Conservation (phyloP, 2,113 vertebrate species). For the Carassius carassius region DNA sequence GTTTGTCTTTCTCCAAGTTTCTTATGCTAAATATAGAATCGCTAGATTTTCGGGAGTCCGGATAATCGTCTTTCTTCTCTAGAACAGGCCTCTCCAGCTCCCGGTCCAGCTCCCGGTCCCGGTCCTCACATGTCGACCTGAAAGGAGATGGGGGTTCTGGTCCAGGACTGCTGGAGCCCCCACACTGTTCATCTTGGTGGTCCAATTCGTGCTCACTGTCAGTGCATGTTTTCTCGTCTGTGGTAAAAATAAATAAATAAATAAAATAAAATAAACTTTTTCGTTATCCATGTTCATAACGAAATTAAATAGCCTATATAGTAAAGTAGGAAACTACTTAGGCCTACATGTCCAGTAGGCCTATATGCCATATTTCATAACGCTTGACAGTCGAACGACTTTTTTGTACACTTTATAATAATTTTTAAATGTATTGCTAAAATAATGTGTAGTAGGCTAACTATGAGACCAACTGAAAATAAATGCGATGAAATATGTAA, state of each 20-base stretch:
- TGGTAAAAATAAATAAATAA: background rate
- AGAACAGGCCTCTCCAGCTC: conserved; percentile 77
- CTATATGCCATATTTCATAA: background rate
- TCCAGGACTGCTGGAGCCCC: conserved; percentile 74
- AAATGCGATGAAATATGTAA: background rate
- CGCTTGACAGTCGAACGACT: background rate
- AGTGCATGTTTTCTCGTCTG: conserved; percentile 85
- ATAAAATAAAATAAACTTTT: background rate
- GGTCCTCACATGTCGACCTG: conserved; percentile 83
- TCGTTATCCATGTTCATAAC: background rate
- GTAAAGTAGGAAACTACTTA: no score
- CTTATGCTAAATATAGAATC: conserved; percentile 77
- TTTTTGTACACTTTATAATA: no score
- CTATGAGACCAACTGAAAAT: background rate
- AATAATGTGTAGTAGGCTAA: background rate
- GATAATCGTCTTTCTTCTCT: conserved; percentile 81
- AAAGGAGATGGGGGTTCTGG: conserved; percentile 70
- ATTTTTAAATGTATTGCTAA: background rate
- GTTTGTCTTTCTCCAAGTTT: conserved; percentile 86
- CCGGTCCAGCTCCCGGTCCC: conserved; percentile 74
- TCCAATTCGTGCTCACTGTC: conserved; percentile 92
- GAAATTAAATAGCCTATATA: background rate
- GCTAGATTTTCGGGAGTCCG: conserved; percentile 63
- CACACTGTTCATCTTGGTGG: conserved; percentile 79
- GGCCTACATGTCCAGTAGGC: background rate